Evolutionary conservation across 2,888 invertebrate genomes (phyloP), one percentile per base, ranked within the genome.

Genomic region (Lypha dubia): DNA sequence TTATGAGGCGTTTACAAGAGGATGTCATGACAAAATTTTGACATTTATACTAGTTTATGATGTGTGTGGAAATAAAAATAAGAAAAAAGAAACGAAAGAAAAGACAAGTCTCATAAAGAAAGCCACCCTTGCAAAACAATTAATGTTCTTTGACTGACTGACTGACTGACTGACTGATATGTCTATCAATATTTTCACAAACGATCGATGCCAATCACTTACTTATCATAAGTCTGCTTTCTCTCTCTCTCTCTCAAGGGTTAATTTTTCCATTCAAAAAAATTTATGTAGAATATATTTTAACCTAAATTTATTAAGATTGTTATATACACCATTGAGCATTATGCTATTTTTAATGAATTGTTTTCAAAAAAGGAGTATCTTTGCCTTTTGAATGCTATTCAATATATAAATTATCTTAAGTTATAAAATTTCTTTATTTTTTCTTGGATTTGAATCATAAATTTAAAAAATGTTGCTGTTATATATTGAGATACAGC

Each of bases 21-120:
- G 75, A 71, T 84, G 86, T 86, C 86, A 73, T 82, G 79, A 85
- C 85, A 85, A 73, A 73, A 70, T 82, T 70, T 60, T 82, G 86
- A 84, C 86, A 84, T 83, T 86, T 83, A 85, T 79, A 70, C 67
- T 83, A 86, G 41, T 84, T 84, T 86, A 86, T 84, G 84, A 86
- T 58, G 58, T 79, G 51, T 17, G 20, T 53, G 49, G 32, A 11
- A 58, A 11, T 24, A 56, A 62, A 73, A 68, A 68, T 17, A 5
- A 32, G 8, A 35, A 65, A 77, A 63, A 62, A 49, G 65, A 62
- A 32, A 20, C 4, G 13, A 44, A 20, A 49, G 11, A 65, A 20
- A 24, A 67, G 32, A 63, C 41, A 35, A 24, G 22, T 1, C 46
- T 71, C 24, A 68, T 79, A 63, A 49, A 49, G 24, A 75, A 81